A percentile compares a stretch with the other conserved stretches of the same genome.
Conservation (phyloP, 2,797 vertebrate genomes). For the Muscicapa comitata region DNA sequence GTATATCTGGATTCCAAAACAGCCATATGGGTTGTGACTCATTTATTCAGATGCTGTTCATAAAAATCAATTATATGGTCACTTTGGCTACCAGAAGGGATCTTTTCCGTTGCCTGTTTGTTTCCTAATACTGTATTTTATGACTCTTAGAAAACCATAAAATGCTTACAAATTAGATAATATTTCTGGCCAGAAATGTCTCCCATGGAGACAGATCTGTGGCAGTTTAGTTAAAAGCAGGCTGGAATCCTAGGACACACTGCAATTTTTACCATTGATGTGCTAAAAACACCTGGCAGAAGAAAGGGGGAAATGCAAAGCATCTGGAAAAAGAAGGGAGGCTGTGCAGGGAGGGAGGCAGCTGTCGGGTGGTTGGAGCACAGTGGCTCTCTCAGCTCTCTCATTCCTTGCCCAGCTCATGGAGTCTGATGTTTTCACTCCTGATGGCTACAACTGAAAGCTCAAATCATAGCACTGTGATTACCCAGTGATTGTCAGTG, state of each 20-base stretch:
- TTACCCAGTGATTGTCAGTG: neutral
- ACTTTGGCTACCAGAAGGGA: slow-evolving; percentile 42
- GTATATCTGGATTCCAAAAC: slow-evolving; percentile 26
- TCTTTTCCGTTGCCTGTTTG: slow-evolving; percentile 39
- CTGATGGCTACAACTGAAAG: neutral
- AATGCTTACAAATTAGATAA: slow-evolving; percentile 56
- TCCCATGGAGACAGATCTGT: neutral
- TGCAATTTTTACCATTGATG: slow-evolving; percentile 5
- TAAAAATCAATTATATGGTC: slow-evolving; percentile 44
- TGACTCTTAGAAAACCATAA: slow-evolving; percentile 37
- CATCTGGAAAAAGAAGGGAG: slow-evolving; percentile 11
- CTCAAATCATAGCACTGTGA: neutral
- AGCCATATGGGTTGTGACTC: slow-evolving; percentile 61
- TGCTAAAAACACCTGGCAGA: slow-evolving; percentile 55
- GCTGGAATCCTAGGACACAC: neutral
- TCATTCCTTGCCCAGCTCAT: neutral
- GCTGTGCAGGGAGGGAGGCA: neutral
- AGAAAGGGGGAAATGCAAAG: slow-evolving; percentile 24
- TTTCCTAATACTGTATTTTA: slow-evolving; percentile 39
- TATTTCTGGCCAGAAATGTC: slow-evolving; percentile 25
- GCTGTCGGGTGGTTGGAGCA: neutral
- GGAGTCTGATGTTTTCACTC: neutral
- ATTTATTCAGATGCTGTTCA: slow-evolving; percentile 36
- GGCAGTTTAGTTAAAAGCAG: neutral
- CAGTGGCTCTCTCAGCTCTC: neutral